Evolutionary conservation across 2,888 invertebrate species (phyloP).

Genomic region (Bugulina stolonifera): DNA sequence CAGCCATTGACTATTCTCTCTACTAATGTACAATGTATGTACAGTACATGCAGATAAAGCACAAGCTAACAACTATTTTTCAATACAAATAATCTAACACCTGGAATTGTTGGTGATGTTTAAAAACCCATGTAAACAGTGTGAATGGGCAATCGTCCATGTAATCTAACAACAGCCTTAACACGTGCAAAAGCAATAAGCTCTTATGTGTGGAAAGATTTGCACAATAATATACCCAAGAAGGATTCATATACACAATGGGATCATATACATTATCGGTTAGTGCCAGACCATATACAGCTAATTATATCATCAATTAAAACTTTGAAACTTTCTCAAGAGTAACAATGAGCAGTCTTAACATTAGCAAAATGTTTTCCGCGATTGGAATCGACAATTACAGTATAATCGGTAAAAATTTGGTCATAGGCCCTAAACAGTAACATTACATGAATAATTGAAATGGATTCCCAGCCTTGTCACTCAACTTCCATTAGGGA

Average conservation of each 20-base stretch:
- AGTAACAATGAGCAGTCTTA: too few relatives aligned
- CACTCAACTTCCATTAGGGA: too few relatives aligned
- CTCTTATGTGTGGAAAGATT: background rate
- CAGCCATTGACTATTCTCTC: background rate
- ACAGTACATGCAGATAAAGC: background rate
- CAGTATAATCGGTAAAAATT: too few relatives aligned
- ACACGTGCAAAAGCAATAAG: conserved; percentile 20
- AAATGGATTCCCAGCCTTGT: too few relatives aligned
- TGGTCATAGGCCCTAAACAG: too few relatives aligned
- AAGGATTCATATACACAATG: background rate
- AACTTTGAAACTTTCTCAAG: background rate
- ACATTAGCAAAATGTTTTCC: too few relatives aligned
- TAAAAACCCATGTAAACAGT: conserved; percentile 24
- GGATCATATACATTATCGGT: background rate
- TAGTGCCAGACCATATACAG: background rate
- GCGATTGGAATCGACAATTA: too few relatives aligned
- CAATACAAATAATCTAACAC: conserved; percentile 5
- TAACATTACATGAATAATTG: too few relatives aligned
- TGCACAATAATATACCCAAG: too few relatives aligned
- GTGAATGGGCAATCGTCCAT: conserved; percentile 21
- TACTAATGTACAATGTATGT: too few relatives aligned
- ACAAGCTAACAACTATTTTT: background rate
- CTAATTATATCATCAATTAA: background rate
- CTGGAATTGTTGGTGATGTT: conserved; percentile 14
- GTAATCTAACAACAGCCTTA: background rate